Base-by-base conservation (phyloP, 2,113 vertebrate genomes). In the Ellobius talpinus region DNA sequence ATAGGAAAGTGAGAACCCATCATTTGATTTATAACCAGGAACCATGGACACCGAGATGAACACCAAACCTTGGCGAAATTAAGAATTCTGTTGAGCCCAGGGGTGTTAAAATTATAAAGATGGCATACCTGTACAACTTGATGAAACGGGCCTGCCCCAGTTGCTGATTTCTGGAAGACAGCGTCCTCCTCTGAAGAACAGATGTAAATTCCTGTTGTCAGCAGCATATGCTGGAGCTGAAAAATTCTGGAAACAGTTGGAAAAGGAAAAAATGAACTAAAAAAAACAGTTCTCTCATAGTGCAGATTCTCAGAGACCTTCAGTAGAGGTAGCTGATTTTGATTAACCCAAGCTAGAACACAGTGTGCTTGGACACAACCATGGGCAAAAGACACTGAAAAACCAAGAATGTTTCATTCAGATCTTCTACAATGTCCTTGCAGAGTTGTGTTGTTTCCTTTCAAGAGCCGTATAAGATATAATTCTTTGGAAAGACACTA, bases 221-320 rank as follows among this genome's bases (percentile, higher is more conserved):
- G 92, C 97, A 89, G 88, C 85, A 23, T 93, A 94, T 96, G 95
- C 96, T 82, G 93, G 95, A 97, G 96, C 93, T 97, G 96, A 97
- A 97, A 97, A 97, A 96, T 91, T 91, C 73, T 97, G 88, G 96
- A 98, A 98, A 97, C 93, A 97, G 96, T 97, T 98, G 96, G 95
- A 97, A 96, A 98, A 97, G 87, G 79, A 61, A 87, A 97, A 97
- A 98, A 98, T 94, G 92, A 96, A 96, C 96, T 97, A 47, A 79
- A 39, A 45, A 39, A 36, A 24, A 39, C 16, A 61, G 14, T 31
- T 96, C 79, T 96, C 88, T 96, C 86, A 89, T 97, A 98, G 96
- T 98, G 55, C 95, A 97, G 96, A 91, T 97, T 98, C 93, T 87
- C 86, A 97, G 97, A 91, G 91, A 17, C 70, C 98, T 98, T 98